Conservation (phyloP, 1,140 invertebrate genomes). For the Cyclina sinensis region DNA sequence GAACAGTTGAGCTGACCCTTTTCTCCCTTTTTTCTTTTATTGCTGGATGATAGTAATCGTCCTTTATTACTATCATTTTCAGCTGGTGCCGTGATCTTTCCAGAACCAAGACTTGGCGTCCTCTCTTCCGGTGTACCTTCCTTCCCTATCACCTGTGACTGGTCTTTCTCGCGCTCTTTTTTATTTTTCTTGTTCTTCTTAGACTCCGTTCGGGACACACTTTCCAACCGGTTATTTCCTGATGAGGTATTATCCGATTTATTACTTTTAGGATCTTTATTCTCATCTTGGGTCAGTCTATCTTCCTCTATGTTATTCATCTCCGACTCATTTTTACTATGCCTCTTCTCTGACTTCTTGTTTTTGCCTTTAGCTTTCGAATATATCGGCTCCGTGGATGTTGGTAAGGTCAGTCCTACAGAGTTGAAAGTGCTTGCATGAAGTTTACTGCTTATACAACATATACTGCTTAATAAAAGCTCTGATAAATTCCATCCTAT, state of each 20-base stretch:
- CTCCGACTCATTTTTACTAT: conserved; percentile 21
- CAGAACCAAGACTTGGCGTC: conserved; percentile 70
- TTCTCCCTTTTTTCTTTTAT: conserved; percentile 57
- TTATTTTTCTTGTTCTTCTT: conserved; percentile 74
- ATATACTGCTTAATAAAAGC: no score
- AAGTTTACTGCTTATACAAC: no score
- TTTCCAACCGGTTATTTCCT: conserved; percentile 60
- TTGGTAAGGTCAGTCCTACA: conserved; percentile 76
- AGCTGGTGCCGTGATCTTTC: conserved; percentile 15
- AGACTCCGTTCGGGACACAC: conserved; percentile 62
- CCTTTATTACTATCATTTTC: conserved; percentile 36
- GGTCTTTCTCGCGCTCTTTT: conserved; percentile 66
- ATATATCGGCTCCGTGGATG: conserved; percentile 74
- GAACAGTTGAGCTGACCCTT: conserved; percentile 43
- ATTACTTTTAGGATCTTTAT: conserved; percentile 46
- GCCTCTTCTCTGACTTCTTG: conserved; percentile 49
- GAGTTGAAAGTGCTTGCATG: no score
- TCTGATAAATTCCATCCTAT: no score
- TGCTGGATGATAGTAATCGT: background rate
- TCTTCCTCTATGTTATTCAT: conserved; percentile 34
- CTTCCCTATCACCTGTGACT: conserved; percentile 5
- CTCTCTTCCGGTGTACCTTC: conserved; percentile 51
- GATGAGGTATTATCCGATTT: conserved; percentile 36
- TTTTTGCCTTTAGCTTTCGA: conserved; percentile 60
- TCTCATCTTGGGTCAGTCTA: conserved; percentile 46